Conservation (phyloP, 2,797 vertebrate species). For the Erethizon dorsatum region DNA sequence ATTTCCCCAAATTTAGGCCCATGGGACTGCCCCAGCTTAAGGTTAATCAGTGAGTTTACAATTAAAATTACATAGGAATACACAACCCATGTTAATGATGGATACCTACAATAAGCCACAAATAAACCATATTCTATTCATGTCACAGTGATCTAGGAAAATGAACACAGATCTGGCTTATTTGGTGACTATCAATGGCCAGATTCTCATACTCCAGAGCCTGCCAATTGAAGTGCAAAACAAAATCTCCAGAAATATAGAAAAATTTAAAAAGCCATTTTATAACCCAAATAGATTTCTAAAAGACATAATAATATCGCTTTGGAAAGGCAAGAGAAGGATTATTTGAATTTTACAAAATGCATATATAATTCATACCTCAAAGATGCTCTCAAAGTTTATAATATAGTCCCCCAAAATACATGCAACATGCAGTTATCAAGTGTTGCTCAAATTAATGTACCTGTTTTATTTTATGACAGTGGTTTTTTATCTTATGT, state of each 20-base stretch:
- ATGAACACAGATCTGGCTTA: constrained; percentile 55
- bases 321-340: constrained; percentile 65
- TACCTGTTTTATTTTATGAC: constrained; percentile 77
- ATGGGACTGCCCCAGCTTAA: not conserved
- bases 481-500: constrained; percentile 77
- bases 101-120: constrained; percentile 54
- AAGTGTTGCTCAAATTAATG: constrained; percentile 84
- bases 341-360: constrained; percentile 69
- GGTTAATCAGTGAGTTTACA: not conserved
- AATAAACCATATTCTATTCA: constrained; percentile 24
- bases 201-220: constrained; percentile 69
- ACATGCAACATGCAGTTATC: not conserved
- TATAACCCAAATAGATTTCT: constrained; percentile 62
- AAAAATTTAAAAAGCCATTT: constrained; percentile 67
- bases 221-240: constrained; percentile 70
- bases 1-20: not conserved
- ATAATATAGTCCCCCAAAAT: constrained; percentile 80
- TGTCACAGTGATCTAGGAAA: constrained; percentile 57
- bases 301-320: constrained; percentile 35
- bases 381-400: constrained; percentile 81
- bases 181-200: constrained; percentile 2
- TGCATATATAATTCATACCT: constrained; percentile 55
- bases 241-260: constrained; percentile 23
- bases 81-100: constrained; percentile 56
- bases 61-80: constrained; percentile 39